phyloP scores from a whole-genome alignment of 2,888 invertebrate genomes.

The Orchesella flavescens region DNA sequence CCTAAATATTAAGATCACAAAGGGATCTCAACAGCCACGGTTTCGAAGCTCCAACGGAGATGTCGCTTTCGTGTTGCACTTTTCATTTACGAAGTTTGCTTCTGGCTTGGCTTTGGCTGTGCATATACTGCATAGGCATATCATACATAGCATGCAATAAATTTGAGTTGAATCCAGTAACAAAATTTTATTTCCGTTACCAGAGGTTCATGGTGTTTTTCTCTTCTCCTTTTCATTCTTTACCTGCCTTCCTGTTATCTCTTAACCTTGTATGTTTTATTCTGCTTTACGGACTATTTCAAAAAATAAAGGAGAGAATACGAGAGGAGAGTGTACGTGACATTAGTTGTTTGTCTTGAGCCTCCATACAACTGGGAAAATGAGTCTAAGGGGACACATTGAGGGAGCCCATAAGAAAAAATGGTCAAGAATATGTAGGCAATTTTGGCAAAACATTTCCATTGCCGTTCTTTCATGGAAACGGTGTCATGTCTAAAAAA shows the following conservation, averaged over 20 bases:
- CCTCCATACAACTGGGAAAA: conserved; percentile 27
- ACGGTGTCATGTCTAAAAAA: conserved; percentile 10
- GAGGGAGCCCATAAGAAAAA: conserved; percentile 36
- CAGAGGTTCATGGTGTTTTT: too few relatives aligned
- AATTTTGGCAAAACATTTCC: conserved; percentile 40
- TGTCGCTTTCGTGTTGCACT: not conserved
- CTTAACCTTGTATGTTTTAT: too few relatives aligned
- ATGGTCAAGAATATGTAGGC: conserved; percentile 33
- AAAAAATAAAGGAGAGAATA: too few relatives aligned
- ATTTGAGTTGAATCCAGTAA: too few relatives aligned
- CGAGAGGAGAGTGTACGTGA: conserved; percentile 22
- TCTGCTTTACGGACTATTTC: too few relatives aligned
- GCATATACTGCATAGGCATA: too few relatives aligned
- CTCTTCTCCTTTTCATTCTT: too few relatives aligned
- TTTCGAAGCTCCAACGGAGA: not conserved
- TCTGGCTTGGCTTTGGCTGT: not conserved
- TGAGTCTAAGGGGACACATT: conserved; percentile 35
- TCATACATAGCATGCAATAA: too few relatives aligned
- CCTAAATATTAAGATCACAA: too few relatives aligned
- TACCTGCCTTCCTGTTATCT: too few relatives aligned
- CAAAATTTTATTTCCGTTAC: too few relatives aligned
- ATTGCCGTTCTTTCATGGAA: conserved; percentile 7
- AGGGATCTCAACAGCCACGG: not conserved
- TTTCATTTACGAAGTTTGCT: not conserved
- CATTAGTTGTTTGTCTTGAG: conserved; percentile 33